Conservation (phyloP, 1,140 invertebrate species). For the Acromyrmex charruanus region DNA sequence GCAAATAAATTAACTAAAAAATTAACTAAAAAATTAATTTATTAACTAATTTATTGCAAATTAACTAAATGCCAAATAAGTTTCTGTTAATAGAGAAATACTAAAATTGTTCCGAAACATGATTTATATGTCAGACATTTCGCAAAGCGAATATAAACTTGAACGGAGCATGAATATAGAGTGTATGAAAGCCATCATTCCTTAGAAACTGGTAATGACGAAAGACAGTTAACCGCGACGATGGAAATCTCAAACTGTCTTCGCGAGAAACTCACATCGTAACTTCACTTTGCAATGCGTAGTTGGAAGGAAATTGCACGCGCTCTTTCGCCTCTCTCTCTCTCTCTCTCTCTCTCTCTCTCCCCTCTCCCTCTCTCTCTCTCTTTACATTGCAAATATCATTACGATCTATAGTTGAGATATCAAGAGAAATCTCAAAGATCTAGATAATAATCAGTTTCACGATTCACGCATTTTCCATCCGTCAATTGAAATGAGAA, state of each 20-base stretch:
- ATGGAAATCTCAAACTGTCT: constrained; percentile 45
- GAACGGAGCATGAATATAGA: constrained; percentile 1
- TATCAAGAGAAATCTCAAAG: constrained; percentile 22
- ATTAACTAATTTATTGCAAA: background rate
- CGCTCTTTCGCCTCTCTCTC: background rate
- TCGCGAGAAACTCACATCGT: constrained; percentile 23
- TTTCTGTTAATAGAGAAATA: constrained; percentile 1
- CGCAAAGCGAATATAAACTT: constrained; percentile 16
- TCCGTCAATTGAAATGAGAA: constrained; percentile 21
- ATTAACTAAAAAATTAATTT: background rate
- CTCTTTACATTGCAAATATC: constrained; percentile 1
- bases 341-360: background rate
- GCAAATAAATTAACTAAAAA: background rate
- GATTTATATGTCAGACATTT: background rate
- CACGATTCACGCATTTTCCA: background rate
- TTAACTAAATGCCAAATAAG: background rate
- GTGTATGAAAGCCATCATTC: constrained; percentile 22
- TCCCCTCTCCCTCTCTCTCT: background rate
- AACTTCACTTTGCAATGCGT: constrained; percentile 41
- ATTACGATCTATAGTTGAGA: constrained; percentile 8
- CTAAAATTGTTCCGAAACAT: background rate
- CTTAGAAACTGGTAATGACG: constrained; percentile 44
- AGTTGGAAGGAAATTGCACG: constrained; percentile 33
- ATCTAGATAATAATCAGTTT: constrained; percentile 22
- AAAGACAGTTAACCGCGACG: constrained; percentile 55